Conservation (phyloP, 2,113 vertebrate species). For the Brachyhypopomus gauderio region DNA sequence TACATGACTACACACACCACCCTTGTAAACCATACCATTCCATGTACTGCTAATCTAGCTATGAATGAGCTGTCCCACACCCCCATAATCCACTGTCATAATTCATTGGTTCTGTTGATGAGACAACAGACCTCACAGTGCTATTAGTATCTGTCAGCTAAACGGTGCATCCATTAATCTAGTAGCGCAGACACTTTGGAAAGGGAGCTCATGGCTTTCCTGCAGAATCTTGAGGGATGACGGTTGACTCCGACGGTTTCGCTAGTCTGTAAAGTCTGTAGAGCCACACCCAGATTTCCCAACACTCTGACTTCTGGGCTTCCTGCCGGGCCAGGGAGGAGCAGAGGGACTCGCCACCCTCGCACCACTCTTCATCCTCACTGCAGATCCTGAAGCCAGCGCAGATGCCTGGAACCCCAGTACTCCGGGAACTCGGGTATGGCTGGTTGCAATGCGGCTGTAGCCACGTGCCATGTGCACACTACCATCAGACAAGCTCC, state of each 20-base stretch:
- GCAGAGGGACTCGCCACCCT: constrained; percentile 28
- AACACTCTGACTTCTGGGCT: too few relatives aligned
- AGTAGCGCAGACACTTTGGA: not conserved
- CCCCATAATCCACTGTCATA: not conserved
- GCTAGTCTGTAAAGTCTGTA: not conserved
- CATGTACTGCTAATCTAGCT: not conserved
- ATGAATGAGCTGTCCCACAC: not conserved
- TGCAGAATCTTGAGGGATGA: not conserved
- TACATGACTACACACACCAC: not conserved
- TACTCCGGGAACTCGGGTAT: constrained; percentile 47
- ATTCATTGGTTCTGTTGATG: not conserved
- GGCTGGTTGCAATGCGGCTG: constrained; percentile 35
- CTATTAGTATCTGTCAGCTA: not conserved
- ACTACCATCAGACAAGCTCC: constrained; percentile 43
- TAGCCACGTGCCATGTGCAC: constrained; percentile 44
- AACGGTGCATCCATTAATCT: not conserved
- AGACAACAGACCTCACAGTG: not conserved
- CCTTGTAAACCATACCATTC: not conserved
- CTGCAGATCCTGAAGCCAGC: constrained; percentile 30
- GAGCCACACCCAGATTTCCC: constrained; percentile 6
- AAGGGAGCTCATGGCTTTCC: not conserved
- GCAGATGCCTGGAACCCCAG: constrained; percentile 30
- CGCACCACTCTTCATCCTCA: constrained; percentile 32
- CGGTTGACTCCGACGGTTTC: not conserved
- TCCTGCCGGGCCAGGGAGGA: constrained; percentile 16